Evolutionary conservation across 1,140 invertebrate genomes (phyloP).

Genomic region (Megathymus violae): DNA sequence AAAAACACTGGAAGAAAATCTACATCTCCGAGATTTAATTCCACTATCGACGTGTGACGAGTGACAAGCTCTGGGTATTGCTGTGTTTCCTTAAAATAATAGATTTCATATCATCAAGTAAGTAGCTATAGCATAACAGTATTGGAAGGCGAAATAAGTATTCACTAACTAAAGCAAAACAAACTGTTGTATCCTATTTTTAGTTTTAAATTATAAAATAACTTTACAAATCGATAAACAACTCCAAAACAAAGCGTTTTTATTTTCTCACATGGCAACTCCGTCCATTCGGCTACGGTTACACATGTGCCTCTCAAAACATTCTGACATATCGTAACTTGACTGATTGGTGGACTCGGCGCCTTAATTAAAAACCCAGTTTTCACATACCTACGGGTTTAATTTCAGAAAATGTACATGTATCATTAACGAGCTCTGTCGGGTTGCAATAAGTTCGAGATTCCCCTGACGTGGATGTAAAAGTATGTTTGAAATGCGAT

Average conservation of each 20-base stretch:
- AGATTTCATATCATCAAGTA: no score
- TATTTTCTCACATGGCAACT: slow-evolving; percentile 39
- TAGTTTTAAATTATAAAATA: slow-evolving; percentile 21
- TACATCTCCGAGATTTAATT: no score
- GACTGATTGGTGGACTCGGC: slow-evolving; percentile 54
- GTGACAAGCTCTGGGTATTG: no score
- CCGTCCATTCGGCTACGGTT: slow-evolving; percentile 24
- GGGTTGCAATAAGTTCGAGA: slow-evolving; percentile 24
- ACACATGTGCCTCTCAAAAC: slow-evolving; percentile 43
- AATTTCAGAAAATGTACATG: slow-evolving; percentile 34
- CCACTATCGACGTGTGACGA: no score
- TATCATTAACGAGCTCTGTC: slow-evolving; percentile 1
- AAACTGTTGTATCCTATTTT: no score
- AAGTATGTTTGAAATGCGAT: slow-evolving; percentile 48
- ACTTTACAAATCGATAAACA: slow-evolving; percentile 10
- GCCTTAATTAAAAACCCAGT: slow-evolving; percentile 58
- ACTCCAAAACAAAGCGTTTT: slow-evolving; percentile 19
- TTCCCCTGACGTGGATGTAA: slow-evolving; percentile 7
- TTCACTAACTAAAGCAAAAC: no score
- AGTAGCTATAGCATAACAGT: no score
- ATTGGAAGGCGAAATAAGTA: no score
- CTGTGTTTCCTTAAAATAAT: no score
- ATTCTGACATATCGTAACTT: slow-evolving; percentile 47
- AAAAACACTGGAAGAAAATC: no score
- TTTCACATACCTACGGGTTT: slow-evolving; percentile 42